A percentile compares a stretch with the other conserved stretches of the same genome.
phyloP scores from a whole-genome alignment of 2,888 invertebrate genomes.

The Buathra laborator region DNA sequence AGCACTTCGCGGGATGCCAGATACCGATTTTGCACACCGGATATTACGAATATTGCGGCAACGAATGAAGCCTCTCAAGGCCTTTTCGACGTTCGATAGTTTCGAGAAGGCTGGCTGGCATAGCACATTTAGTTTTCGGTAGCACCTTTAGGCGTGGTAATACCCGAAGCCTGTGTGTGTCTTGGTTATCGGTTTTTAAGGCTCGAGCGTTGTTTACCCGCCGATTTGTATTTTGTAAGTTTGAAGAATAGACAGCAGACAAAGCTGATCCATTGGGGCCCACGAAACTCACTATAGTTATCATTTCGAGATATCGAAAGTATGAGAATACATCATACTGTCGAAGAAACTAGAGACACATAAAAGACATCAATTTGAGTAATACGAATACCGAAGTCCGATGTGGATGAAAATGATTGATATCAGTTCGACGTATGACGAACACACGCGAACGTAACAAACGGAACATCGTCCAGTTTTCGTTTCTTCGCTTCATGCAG shows the following conservation, averaged over 20 bases:
- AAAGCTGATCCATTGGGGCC: not conserved
- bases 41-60: slow-evolving; percentile 41
- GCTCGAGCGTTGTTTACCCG: slow-evolving; percentile 25
- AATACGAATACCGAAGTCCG: not conserved
- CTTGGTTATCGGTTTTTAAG: slow-evolving; percentile 47
- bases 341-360: not conserved
- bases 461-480: slow-evolving; percentile 29
- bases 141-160: slow-evolving; percentile 23
- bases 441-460: slow-evolving; percentile 43
- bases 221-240: slow-evolving; percentile 46
- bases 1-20: slow-evolving; percentile 7
- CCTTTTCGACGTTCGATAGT: not conserved
- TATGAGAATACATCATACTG: not conserved
- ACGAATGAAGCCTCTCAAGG: slow-evolving; percentile 7
- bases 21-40: slow-evolving; percentile 43
- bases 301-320: slow-evolving; percentile 3
- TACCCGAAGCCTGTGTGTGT: slow-evolving; percentile 1
- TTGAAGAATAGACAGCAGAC: not conserved
- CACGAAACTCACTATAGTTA: slow-evolving; percentile 27
- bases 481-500: slow-evolving; percentile 13
- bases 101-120: not conserved
- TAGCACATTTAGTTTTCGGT: slow-evolving; percentile 14
- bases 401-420: not conserved
- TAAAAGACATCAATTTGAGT: not conserved
- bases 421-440: slow-evolving; percentile 24